Conservation (phyloP, 1,140 invertebrate species). For the Diprion similis region DNA sequence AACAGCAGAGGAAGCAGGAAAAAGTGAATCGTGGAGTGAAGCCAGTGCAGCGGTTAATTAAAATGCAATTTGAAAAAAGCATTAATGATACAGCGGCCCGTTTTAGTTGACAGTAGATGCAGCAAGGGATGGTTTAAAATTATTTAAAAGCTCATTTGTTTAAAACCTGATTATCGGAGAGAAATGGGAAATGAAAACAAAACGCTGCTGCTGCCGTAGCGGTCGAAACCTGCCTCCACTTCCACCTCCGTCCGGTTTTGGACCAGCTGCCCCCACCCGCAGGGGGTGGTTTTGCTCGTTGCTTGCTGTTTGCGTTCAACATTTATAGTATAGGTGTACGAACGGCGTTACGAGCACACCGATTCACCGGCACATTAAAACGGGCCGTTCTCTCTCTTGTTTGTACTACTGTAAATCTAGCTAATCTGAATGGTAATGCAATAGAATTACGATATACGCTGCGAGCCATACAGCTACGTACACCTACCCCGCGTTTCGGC, state of each 20-base stretch:
- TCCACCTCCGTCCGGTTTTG: too few relatives aligned
- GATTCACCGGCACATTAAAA: too few relatives aligned
- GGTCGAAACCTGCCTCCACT: too few relatives aligned
- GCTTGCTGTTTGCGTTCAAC: constrained; percentile 13
- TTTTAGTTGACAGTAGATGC: too few relatives aligned
- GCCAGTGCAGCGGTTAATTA: too few relatives aligned
- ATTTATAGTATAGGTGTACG: too few relatives aligned
- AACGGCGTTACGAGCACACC: too few relatives aligned
- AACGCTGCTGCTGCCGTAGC: too few relatives aligned
- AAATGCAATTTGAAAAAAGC: constrained; percentile 32
- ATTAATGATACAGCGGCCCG: constrained; percentile 53
- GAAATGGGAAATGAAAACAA: constrained; percentile 56
- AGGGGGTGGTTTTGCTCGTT: not conserved
- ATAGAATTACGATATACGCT: constrained; percentile 47
- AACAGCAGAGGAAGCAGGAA: too few relatives aligned
- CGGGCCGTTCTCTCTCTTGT: constrained; percentile 28
- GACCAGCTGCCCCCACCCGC: constrained; percentile 21
- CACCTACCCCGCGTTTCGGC: constrained; percentile 21
- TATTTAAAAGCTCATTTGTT: constrained; percentile 62
- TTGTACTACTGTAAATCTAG: constrained; percentile 51
- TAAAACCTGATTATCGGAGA: constrained; percentile 58
- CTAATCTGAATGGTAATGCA: constrained; percentile 58
- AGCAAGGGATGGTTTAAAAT: constrained; percentile 51
- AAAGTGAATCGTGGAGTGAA: too few relatives aligned
- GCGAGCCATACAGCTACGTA: constrained; percentile 20